Evolutionary conservation across 1,140 invertebrate genomes (phyloP), one percentile per base, ranked within the genome.

Genomic region (Diorhabda carinulata): DNA sequence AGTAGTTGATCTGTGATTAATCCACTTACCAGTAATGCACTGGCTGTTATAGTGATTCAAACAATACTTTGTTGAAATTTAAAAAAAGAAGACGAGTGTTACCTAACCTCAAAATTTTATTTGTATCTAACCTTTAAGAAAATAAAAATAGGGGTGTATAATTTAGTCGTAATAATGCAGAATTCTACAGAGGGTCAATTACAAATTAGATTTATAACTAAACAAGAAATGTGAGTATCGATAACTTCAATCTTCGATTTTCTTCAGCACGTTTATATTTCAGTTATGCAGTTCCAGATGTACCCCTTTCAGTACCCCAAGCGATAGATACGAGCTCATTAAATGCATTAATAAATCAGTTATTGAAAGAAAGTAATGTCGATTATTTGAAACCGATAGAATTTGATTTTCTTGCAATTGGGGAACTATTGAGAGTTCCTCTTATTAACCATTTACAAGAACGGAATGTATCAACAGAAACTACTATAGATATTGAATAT

Each of bases 361-460:
- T 97, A 66, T 78, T 97, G 43, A 88, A 87, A 81, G 90, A 91
- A 85, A 86, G 78, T 66, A 78, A 81, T 67, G 71, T 78, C 44
- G 78, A 78, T 52, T 73, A 83, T 64, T 77, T 82, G 3, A 86
- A 87, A 70, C 72, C 81, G 0, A 82, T 91, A 64, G 88, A 94
- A 74, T 98, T 98, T 86, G 95, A 98, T 82, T 97, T 98, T 78
- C 79, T 98, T 63, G 87, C 96, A 57, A 86, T 87, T 68, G 90
- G 90, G 5, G 92, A 96, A 81, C 88, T 97, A 73, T 78, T 98
- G 41, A 84, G 91, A 59, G 80, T 86, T 0, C 79, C 87, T 3
- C 81, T 97, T 25, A 78, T 83, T 47, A 89, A 92, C 73, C 90
- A 92, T 79, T 80, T 94, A 47, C 82, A 85, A 67, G 88, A 91